Conservation (phyloP, 2,797 vertebrate genomes). For the Rallus crepitans region DNA sequence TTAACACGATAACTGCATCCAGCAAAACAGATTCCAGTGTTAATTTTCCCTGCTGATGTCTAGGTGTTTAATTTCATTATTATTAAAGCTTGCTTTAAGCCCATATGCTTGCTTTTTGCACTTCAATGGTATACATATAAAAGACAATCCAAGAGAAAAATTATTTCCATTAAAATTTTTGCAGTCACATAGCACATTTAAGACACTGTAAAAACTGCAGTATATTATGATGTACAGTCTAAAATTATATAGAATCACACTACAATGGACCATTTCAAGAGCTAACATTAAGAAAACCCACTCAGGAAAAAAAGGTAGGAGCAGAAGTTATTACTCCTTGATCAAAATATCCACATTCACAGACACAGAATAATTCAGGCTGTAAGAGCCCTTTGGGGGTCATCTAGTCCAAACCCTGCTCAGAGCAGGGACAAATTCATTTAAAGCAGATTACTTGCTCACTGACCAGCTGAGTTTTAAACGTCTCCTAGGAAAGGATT, state of each 20-base stretch:
- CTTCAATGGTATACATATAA: background rate
- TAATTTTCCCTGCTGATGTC: background rate
- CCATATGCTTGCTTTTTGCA: background rate
- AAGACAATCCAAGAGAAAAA: background rate
- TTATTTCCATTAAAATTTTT: background rate
- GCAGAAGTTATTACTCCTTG: background rate
- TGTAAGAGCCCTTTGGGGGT: background rate
- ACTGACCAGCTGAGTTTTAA: background rate
- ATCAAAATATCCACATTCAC: background rate
- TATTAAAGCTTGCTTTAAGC: background rate
- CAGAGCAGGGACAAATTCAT: background rate
- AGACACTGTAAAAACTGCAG: background rate
- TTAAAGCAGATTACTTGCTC: background rate
- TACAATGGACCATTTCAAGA: background rate
- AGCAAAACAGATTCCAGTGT: background rate
- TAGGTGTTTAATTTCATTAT: background rate
- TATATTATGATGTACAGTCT: background rate
- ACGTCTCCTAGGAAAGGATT: background rate
- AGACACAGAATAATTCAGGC: background rate
- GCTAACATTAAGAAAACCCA: background rate
- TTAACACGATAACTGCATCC: background rate
- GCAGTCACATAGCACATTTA: background rate
- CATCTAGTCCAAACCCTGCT: background rate
- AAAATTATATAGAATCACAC: background rate
- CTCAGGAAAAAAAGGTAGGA: background rate